These are phyloP conservation scores for Luscinia luscinia DNA, from an alignment of 2,797 vertebrate species.

Conservation along the genomic window DNA sequence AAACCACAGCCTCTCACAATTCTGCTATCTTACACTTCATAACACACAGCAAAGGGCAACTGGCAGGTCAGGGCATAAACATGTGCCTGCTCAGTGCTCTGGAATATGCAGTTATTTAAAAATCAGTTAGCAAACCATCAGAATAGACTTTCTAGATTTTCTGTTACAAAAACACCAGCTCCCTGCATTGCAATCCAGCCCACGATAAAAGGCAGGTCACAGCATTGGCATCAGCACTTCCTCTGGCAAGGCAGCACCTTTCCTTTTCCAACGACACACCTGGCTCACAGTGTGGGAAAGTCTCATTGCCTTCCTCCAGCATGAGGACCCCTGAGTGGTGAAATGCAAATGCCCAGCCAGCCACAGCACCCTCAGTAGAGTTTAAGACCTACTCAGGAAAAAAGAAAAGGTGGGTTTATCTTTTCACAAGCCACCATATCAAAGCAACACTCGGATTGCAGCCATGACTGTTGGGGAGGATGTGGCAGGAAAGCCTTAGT, in stretches of 20 bases:
- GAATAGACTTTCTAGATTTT: not conserved
- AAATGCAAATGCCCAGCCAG: not conserved
- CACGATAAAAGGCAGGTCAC: not conserved
- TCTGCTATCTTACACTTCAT: constrained; percentile 18
- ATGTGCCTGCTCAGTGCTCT: not conserved
- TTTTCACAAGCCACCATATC: not conserved
- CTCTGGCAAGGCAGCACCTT: not conserved
- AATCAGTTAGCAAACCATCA: not conserved
- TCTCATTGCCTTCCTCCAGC: not conserved
- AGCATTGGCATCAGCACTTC: not conserved
- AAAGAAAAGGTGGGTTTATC: not conserved
- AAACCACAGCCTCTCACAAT: constrained; percentile 42
- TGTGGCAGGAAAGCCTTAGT: no score
- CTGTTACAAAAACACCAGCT: not conserved
- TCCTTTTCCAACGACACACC: not conserved
- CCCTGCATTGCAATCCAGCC: not conserved
- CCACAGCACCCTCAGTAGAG: not conserved
- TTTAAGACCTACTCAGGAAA: not conserved
- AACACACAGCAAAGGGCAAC: constrained; percentile 30
- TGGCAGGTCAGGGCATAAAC: not conserved
- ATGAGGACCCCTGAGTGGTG: not conserved
- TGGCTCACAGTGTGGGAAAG: not conserved
- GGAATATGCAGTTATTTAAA: not conserved
- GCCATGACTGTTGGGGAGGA: no score
- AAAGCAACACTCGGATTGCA: not conserved